These are phyloP conservation scores for Dorcus parallelipipedus DNA, from an alignment of 2,888 invertebrate species.

Conservation along the genomic window DNA sequence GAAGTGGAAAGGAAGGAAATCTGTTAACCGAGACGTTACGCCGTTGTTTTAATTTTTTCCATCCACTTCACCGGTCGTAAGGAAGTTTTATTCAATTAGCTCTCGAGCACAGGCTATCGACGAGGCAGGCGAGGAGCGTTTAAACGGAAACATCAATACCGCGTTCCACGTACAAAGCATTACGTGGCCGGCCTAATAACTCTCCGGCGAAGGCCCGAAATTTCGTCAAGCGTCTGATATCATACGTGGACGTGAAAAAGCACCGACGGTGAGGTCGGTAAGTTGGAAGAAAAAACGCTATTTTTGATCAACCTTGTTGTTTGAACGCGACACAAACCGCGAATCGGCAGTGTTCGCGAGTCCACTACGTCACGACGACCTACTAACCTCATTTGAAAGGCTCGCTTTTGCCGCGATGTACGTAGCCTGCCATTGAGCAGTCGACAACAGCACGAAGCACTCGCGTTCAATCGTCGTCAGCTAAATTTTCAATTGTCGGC, in stretches of 20 bases:
- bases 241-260: slow-evolving; percentile 27
- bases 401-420: slow-evolving; percentile 40
- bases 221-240: slow-evolving; percentile 20
- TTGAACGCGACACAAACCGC: slow-evolving; percentile 57
- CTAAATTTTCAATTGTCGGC: slow-evolving; percentile 17
- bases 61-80: too few species aligned
- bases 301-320: slow-evolving; percentile 39
- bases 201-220: slow-evolving; percentile 9
- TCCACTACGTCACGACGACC: slow-evolving; percentile 61
- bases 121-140: background rate
- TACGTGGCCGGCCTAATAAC: slow-evolving; percentile 9
- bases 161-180: slow-evolving; percentile 1
- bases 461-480: slow-evolving; percentile 12
- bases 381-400: slow-evolving; percentile 65
- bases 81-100: too few species aligned
- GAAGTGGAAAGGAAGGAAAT: too few species aligned
- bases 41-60: too few species aligned
- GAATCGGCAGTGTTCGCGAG: slow-evolving; percentile 69
- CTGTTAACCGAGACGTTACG: too few species aligned
- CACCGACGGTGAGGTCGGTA: slow-evolving; percentile 32
- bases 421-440: slow-evolving; percentile 46
- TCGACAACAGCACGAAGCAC: slow-evolving; percentile 30
- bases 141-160: slow-evolving; percentile 12
- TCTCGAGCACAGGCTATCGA: background rate
- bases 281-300: slow-evolving; percentile 32